Base-by-base conservation (phyloP, 2,888 invertebrate species). In the Morinoia aosen region DNA sequence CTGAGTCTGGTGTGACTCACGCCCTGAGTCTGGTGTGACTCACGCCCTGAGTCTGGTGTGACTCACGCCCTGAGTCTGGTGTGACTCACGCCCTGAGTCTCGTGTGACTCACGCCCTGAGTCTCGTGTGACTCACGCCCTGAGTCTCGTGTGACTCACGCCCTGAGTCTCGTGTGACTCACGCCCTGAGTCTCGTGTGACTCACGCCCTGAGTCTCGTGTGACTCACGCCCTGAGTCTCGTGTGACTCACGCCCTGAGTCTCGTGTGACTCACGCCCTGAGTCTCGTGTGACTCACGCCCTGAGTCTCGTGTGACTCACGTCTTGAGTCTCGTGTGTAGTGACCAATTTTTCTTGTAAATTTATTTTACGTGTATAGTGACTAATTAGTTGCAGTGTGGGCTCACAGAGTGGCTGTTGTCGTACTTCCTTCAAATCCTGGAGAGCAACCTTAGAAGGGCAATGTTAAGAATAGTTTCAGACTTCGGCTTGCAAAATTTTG, bases 231-330 rank as follows among this genome's bases (percentile, higher is more conserved):
- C n/a, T 61, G 57, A 39, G 56, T 58, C 58, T 91, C 3, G 76
- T 88, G 98, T 98, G 96, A 33, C 90, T 0, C 95, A 56, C 88
- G n/a, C 88, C n/a, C 2, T 88, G 8, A 88, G 88, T n/a, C 90
- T 10, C 8, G 90, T 90, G 39, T n/a, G n/a, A 95, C 95, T 61
- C 95, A 3, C 40, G 33, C 56, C 57, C n/a, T 61, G 57, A 39
- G 56, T 58, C 58, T 91, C 3, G 76, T 88, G 98, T 98, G 96
- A 33, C 90, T 0, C 95, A 56, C 88, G n/a, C 88, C n/a, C 2
- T 88, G 8, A 88, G 88, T n/a, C 90, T 10, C 8, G 90, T 90
- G 39, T n/a, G n/a, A 95, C 95, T 61, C 95, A 3, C 40, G 33
- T 56, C 57, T 8, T 61, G 57, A 39, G 56, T 58, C 58, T 91